Conservation (phyloP, 1,140 invertebrate species). For the Caerostris extrusa region DNA sequence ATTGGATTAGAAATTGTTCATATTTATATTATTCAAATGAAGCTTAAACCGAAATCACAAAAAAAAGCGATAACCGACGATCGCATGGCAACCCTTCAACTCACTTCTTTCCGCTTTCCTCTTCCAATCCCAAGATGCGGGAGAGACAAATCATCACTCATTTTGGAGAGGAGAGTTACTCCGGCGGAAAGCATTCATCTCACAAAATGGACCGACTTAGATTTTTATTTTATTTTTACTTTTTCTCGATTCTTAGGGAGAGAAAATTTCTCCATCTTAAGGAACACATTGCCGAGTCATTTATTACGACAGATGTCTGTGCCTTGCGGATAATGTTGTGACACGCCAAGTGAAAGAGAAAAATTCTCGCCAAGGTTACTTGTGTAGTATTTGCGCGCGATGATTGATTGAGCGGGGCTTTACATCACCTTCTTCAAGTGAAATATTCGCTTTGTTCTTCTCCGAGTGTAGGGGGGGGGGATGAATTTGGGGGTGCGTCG, state of each 20-base stretch:
- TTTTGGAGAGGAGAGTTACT: slow-evolving; percentile 76
- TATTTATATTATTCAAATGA: not conserved
- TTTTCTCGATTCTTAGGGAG: slow-evolving; percentile 65
- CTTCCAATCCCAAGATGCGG: slow-evolving; percentile 76
- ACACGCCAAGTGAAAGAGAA: slow-evolving; percentile 77
- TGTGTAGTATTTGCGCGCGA: slow-evolving; percentile 64
- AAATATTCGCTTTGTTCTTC: slow-evolving; percentile 39
- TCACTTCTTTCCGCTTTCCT: slow-evolving; percentile 72
- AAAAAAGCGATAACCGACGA: not conserved
- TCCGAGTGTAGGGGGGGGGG: not conserved
- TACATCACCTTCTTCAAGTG: slow-evolving; percentile 25
- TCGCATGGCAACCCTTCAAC: not conserved
- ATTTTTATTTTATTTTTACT: slow-evolving; percentile 73
- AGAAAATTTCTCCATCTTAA: slow-evolving; percentile 76
- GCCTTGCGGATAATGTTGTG: slow-evolving; percentile 76
- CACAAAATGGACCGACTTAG: slow-evolving; percentile 76
- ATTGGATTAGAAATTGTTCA: too few relatives aligned
- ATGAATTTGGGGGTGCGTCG: slow-evolving; percentile 26
- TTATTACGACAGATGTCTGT: slow-evolving; percentile 77
- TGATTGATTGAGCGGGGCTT: slow-evolving; percentile 62
- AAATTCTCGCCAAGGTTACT: slow-evolving; percentile 72
- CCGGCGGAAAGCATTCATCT: slow-evolving; percentile 77
- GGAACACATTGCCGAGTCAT: slow-evolving; percentile 77
- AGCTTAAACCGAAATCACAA: not conserved
- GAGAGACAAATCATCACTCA: slow-evolving; percentile 77